phyloP scores from a whole-genome alignment of 2,797 vertebrate species.

The Astyanax mexicanus region DNA sequence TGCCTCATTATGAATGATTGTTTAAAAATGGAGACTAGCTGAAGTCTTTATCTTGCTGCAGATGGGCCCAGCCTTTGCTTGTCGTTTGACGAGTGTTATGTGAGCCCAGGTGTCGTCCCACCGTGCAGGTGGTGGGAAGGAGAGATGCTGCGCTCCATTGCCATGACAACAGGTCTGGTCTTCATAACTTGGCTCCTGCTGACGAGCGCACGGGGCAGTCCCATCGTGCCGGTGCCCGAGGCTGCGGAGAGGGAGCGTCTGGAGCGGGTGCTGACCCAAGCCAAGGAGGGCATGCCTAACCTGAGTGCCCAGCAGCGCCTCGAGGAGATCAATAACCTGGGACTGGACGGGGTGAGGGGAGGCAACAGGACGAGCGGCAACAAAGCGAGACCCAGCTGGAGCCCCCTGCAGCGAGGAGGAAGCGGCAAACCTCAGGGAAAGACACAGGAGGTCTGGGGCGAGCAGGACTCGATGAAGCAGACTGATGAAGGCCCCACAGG shows the following conservation, averaged over 20 bases:
- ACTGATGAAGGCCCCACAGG: constrained; percentile 81
- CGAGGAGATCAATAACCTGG: constrained; percentile 81
- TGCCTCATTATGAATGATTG: constrained; percentile 42
- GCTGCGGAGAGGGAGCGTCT: constrained; percentile 61
- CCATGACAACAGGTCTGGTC: constrained; percentile 93
- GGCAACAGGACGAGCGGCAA: constrained; percentile 79
- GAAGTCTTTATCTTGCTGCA: constrained; percentile 68
- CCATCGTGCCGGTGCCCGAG: constrained; percentile 82
- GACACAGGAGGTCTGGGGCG: constrained; percentile 79
- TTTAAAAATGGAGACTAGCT: constrained; percentile 28
- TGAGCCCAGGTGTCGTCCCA: constrained; percentile 85
- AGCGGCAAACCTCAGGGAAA: constrained; percentile 71
- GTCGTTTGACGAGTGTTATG: constrained; percentile 84
- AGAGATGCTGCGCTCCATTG: constrained; percentile 89
- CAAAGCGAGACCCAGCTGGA: constrained; percentile 79
- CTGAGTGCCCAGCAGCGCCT: constrained; percentile 76
- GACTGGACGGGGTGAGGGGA: constrained; percentile 77
- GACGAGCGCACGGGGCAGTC: constrained; percentile 84
- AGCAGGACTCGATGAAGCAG: constrained; percentile 74
- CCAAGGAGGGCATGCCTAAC: constrained; percentile 73
- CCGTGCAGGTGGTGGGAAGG: constrained; percentile 84
- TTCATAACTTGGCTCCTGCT: constrained; percentile 92
- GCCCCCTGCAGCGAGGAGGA: constrained; percentile 70
- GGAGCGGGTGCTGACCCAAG: constrained; percentile 59
- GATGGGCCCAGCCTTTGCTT: constrained; percentile 83